These are phyloP conservation scores for Helogale parvula DNA, from an alignment of 2,113 vertebrate species.

Conservation along the genomic window DNA sequence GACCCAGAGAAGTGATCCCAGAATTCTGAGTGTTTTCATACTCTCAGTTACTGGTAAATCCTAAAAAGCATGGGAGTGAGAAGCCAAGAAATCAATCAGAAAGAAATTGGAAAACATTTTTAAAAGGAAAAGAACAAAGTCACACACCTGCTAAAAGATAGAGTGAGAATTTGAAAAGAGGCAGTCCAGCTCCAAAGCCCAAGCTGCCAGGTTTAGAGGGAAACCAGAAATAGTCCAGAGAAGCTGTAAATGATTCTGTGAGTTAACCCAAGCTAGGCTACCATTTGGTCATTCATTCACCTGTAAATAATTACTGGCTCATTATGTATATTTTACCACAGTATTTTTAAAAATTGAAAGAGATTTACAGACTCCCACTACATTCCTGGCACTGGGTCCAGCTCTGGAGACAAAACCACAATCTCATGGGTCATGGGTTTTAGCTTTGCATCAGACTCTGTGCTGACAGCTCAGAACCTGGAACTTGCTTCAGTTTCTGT, in stretches of 20 bases:
- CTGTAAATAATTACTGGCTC: neutral
- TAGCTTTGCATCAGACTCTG: too few species aligned
- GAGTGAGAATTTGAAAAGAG: slow-evolving; percentile 29
- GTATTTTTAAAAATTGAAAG: neutral
- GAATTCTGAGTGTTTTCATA: neutral
- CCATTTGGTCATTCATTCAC: neutral
- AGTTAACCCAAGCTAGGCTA: neutral
- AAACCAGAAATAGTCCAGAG: neutral
- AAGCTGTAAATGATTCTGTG: neutral
- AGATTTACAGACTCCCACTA: neutral
- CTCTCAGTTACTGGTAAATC: neutral
- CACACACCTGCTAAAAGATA: neutral
- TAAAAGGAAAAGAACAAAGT: neutral
- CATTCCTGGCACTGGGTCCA: neutral
- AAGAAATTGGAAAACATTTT: neutral
- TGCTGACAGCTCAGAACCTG: too few species aligned
- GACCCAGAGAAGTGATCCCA: neutral
- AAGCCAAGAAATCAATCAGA: slow-evolving; percentile 31
- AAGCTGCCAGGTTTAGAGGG: neutral
- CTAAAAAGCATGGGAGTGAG: neutral
- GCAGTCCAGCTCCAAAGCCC: neutral
- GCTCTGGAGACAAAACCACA: neutral
- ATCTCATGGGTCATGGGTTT: too few species aligned
- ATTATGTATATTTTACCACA: neutral
- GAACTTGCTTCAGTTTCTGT: too few species aligned